Evolutionary conservation across 2,888 invertebrate genomes (phyloP).

Genomic region (Eretmocerus hayati): DNA sequence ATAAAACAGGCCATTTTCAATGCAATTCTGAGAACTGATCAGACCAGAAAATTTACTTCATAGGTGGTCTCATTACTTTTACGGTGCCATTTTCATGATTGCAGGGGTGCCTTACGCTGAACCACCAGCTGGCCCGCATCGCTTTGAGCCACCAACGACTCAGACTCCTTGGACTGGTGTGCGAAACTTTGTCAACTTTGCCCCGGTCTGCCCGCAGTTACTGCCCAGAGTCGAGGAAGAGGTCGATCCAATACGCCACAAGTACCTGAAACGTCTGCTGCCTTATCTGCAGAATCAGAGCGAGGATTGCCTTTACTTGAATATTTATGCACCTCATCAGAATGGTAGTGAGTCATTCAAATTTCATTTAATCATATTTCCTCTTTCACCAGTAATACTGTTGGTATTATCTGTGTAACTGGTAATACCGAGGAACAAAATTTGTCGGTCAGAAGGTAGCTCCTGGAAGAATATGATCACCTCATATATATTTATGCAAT

Average conservation of each 20-base stretch:
- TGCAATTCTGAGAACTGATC: too few relatives aligned
- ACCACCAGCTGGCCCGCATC: slow-evolving; percentile 63
- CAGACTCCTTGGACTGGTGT: slow-evolving; percentile 74
- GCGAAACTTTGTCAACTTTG: slow-evolving; percentile 62
- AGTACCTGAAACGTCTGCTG: slow-evolving; percentile 65
- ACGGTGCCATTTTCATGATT: too few relatives aligned
- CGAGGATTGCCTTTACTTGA: slow-evolving; percentile 87
- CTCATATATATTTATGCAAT: too few relatives aligned
- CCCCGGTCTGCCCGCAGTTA: slow-evolving; percentile 82
- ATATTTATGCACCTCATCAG: slow-evolving; percentile 80
- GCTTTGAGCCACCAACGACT: slow-evolving; percentile 82
- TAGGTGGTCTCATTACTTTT: too few relatives aligned
- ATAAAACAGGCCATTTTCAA: too few relatives aligned
- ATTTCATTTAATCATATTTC: too few relatives aligned
- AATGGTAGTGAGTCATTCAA: slow-evolving; percentile 21
- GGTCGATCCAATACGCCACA: slow-evolving; percentile 59
- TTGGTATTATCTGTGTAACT: too few relatives aligned
- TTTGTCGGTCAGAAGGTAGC: too few relatives aligned
- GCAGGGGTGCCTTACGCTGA: slow-evolving; percentile 73
- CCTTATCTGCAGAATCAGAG: slow-evolving; percentile 64
- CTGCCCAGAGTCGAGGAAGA: slow-evolving; percentile 60
- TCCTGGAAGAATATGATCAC: too few relatives aligned
- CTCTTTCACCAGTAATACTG: too few relatives aligned
- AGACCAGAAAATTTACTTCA: too few relatives aligned
- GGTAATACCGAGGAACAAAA: too few relatives aligned